These are phyloP conservation scores for Seladonia tumulorum DNA, from an alignment of 2,888 invertebrate genomes.

Conservation along the genomic window DNA sequence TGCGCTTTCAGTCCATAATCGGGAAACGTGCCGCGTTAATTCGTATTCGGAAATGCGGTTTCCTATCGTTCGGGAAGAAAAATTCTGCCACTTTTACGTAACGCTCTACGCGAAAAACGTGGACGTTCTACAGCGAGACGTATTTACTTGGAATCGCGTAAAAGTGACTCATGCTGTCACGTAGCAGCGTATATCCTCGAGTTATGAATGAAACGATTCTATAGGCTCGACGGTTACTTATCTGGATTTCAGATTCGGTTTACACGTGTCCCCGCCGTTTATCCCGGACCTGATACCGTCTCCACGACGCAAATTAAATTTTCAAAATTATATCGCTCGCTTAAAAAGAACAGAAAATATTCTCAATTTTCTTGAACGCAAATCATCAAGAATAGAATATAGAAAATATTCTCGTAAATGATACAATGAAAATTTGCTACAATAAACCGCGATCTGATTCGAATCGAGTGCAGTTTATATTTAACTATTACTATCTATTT, in stretches of 20 bases:
- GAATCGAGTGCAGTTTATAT: too few relatives aligned
- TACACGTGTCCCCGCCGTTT: slow-evolving; percentile 26
- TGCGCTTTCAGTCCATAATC: neutral
- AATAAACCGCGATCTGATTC: neutral
- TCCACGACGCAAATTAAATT: neutral
- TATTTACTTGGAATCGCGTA: slow-evolving; percentile 47
- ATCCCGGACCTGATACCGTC: neutral
- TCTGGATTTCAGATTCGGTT: slow-evolving; percentile 41
- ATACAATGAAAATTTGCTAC: too few relatives aligned
- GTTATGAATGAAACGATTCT: slow-evolving; percentile 60
- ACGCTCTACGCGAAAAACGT: slow-evolving; percentile 5
- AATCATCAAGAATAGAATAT: neutral
- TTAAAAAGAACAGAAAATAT: neutral
- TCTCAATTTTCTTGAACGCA: neutral
- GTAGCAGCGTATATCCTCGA: slow-evolving; percentile 39
- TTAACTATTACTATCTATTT: neutral
- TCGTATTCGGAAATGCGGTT: neutral
- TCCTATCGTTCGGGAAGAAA: neutral
- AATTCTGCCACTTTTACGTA: neutral
- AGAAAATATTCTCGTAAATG: too few relatives aligned
- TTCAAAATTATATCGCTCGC: neutral
- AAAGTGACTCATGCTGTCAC: slow-evolving; percentile 48
- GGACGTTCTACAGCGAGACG: neutral
- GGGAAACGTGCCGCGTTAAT: neutral
- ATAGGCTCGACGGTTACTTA: slow-evolving; percentile 32